Conservation (phyloP, 2,113 vertebrate species). For the Sprattus sprattus region DNA sequence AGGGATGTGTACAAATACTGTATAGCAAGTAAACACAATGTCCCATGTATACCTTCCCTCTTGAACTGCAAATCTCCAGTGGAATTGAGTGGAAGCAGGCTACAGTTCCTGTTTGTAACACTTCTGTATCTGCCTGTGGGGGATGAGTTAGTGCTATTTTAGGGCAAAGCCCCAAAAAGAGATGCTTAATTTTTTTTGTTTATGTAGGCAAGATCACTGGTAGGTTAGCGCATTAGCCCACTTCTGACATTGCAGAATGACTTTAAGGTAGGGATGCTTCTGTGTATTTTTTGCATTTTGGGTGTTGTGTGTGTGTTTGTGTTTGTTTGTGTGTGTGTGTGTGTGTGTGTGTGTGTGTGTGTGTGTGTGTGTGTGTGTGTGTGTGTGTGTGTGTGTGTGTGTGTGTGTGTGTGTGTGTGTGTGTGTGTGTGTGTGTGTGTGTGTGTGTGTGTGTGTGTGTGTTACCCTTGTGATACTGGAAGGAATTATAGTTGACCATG, state of each 20-base stretch:
- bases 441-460: not conserved
- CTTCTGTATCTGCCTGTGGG: not conserved
- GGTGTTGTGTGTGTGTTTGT: not conserved
- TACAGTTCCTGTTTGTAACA: not conserved
- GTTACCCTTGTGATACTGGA: not conserved
- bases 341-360: not conserved
- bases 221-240: not conserved
- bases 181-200: not conserved
- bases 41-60: not conserved
- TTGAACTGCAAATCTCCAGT: not conserved
- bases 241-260: not conserved
- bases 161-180: not conserved
- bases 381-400: too few species aligned
- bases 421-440: too few species aligned
- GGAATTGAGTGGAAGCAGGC: not conserved
- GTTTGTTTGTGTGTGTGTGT: not conserved
- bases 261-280: not conserved
- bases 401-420: too few species aligned
- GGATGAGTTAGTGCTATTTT: not conserved
- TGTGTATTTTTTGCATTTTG: not conserved
- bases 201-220: constrained; percentile 5
- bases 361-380: too few species aligned
- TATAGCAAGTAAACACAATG: too few species aligned
- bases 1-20: not conserved
- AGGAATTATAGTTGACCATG: not conserved